Evolutionary conservation across 2,113 vertebrate genomes (phyloP), one percentile per base, ranked within the genome.

Genomic region (Eudyptes chrysolophus): DNA sequence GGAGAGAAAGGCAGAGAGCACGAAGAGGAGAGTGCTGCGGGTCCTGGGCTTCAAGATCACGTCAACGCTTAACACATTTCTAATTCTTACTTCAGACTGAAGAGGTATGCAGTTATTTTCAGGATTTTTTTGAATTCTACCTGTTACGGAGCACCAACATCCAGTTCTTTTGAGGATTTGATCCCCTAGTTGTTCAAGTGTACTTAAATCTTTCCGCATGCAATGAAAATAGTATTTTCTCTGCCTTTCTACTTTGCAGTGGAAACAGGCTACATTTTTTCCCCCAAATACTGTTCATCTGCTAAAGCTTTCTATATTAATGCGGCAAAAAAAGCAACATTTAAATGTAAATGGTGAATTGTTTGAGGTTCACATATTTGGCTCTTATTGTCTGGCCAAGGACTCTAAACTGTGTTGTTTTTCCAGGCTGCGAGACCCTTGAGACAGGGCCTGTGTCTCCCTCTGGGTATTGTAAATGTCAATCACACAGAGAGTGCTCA

Each of bases 391-490:
- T 81, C 64, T 97, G 89, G 77, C 26, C 68, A 76, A 34, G 51
- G 77, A 64, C 42, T 92, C 72, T 40, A 71, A 91, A 60, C 76
- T 69, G 18, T 80, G 61, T 54, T 92, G 24, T 79, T 95, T 90
- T 91, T 95, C 65, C 46, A 84, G 84, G 44, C 84, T 89, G 46
- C 3, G 4, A 84, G 52, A 42, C 86, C 44, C 80, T 55, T 82
- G 89, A 87, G 84, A 65, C 40, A 77, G 61, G 9, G 27, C 52
- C 69, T 89, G 3, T 72, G 27, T 76, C 40, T 89, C 62, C 62
- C 74, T 89, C 40, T 0, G 32, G 49, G 89, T 71, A 17, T 71
- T 82, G 44, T 91, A 92, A 96, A 96, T 85, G 94, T 92, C 97
- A 95, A 7, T 96, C 84, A 93, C 86, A 65, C 52, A 87, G 52